These are phyloP conservation scores for Temnothorax nylanderi DNA, from an alignment of 1,140 invertebrate species.

Conservation along the genomic window DNA sequence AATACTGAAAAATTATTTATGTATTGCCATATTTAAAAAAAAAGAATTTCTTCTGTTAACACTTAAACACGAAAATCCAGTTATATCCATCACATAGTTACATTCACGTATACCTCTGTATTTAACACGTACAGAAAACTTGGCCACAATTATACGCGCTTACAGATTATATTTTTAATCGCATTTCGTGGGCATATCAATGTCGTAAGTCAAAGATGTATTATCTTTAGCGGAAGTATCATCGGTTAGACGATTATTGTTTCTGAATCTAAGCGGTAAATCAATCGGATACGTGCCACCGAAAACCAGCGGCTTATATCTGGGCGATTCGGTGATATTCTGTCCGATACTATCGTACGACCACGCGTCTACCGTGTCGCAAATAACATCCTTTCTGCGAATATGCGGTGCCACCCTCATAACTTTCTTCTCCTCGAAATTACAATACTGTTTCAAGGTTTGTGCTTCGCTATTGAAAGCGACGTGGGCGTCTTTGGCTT, in stretches of 20 bases:
- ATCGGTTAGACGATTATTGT: constrained; percentile 47
- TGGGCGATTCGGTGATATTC: constrained; percentile 44
- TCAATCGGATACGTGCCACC: constrained; percentile 94
- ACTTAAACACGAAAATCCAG: neutral
- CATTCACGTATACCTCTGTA: neutral
- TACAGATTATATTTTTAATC: constrained; percentile 61
- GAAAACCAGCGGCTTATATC: constrained; percentile 90
- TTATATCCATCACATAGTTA: neutral
- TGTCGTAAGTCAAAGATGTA: constrained; percentile 87
- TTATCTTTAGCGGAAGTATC: constrained; percentile 27
- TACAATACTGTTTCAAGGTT: constrained; percentile 80
- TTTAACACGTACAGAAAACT: neutral
- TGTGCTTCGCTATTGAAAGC: constrained; percentile 63
- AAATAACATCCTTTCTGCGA: constrained; percentile 86
- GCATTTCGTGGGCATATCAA: constrained; percentile 87
- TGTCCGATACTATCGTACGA: constrained; percentile 64
- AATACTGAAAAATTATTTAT: neutral
- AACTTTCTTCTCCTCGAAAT: constrained; percentile 83
- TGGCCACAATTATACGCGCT: neutral
- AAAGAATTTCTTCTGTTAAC: neutral
- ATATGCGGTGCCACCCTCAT: constrained; percentile 83
- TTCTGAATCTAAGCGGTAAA: constrained; percentile 84
- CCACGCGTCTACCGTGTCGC: constrained; percentile 88
- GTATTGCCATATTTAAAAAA: neutral
- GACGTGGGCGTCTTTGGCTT: constrained; percentile 16